Base-by-base conservation (phyloP, 2,797 vertebrate species). In the Phoxinus dragarum region DNA sequence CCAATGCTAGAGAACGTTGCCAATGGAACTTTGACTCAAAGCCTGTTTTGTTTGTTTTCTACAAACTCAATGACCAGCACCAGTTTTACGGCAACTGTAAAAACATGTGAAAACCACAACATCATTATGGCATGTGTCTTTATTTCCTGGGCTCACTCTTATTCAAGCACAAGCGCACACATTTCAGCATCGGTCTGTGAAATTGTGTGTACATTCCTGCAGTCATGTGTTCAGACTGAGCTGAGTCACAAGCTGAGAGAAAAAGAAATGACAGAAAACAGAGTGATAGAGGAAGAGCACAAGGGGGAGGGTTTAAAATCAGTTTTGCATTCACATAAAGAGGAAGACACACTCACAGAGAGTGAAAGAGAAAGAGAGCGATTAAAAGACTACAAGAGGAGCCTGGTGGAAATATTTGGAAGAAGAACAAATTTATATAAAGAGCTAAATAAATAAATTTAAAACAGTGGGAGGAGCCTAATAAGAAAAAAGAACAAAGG, bases 211-310 rank as follows among this genome's bases (percentile, higher is more conserved):
- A 82, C 93, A 94, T 95, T 95, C 94, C 91, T 91, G 75, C 4
- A 93, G 94, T 96, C 95, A 96, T 95, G 94, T 90, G 95, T 90
- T 83, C 1, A 6, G 23, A 90, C 90, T 95, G 91, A 94, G 92
- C 92, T 86, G 84, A 94, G 93, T 96, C 95, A 96, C 94, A 93
- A 75, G 82, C 84, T 82, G 83, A 34, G 36, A 88, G 86, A 87
- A 78, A 82, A 72, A 81, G 80, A 76, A 69, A 89, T 38, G 82
- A 85, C 52, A 77, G 72, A 87, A 77, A 84, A 54, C 34, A 85
- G 76, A 86, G 61, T 56, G 76, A 83, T 12, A 49, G 76, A 59
- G 64, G 23, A 77, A 85, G 42, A 23, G 56, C 80, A 14, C 3
- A 17, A 21, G 49, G 80, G 81, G 88, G 69, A 89, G 81, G 44